These are phyloP conservation scores for Carcharodon carcharias DNA, from an alignment of 2,797 vertebrate genomes.

Conservation along the genomic window DNA sequence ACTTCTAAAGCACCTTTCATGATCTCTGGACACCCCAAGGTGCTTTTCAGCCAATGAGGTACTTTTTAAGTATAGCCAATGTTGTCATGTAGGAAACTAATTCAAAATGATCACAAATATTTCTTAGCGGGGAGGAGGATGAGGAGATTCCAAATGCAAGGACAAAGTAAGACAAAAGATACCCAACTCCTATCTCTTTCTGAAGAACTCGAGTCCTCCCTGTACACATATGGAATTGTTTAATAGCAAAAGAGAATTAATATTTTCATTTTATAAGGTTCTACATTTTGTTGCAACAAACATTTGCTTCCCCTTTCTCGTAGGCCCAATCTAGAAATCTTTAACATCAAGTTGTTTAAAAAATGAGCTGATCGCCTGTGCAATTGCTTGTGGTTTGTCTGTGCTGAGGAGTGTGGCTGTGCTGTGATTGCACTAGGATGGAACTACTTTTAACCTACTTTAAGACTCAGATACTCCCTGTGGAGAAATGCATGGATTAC, in stretches of 20 bases:
- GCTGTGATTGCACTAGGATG: not conserved
- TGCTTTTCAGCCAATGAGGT: not conserved
- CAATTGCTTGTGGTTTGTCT: not conserved
- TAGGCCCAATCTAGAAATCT: too few relatives aligned
- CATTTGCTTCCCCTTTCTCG: too few relatives aligned
- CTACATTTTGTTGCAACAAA: not conserved
- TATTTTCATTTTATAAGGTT: not conserved
- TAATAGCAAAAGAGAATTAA: not conserved
- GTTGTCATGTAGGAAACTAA: not conserved
- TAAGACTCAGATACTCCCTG: not conserved
- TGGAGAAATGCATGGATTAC: not conserved
- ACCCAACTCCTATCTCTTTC: not conserved
- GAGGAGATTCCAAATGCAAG: not conserved
- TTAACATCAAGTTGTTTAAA: too few relatives aligned
- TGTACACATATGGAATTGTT: not conserved
- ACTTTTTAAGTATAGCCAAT: not conserved
- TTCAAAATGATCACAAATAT: constrained; percentile 18
- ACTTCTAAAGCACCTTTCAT: not conserved
- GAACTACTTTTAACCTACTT: not conserved
- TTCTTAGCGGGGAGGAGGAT: not conserved
- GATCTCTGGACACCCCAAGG: too few relatives aligned
- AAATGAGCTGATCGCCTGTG: too few relatives aligned
- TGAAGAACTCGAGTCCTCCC: not conserved
- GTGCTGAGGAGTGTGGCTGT: not conserved
- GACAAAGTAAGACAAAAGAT: not conserved